Evolutionary conservation across 2,888 invertebrate species (phyloP).

Genomic region (Cabera pusaria): DNA sequence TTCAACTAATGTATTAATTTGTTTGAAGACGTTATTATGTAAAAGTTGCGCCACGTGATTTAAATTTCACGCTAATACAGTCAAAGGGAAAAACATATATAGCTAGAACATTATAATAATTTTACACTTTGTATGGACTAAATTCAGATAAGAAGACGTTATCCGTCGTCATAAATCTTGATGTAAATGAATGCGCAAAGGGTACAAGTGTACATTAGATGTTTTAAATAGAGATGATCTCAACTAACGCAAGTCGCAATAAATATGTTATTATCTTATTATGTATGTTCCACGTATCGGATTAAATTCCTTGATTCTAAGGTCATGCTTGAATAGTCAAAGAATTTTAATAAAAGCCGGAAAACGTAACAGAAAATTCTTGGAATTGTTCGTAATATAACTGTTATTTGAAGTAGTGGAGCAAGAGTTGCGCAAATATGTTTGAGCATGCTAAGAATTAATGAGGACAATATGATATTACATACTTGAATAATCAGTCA

Average conservation of each 20-base stretch:
- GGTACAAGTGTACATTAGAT: constrained; percentile 29
- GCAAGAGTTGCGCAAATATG: constrained; percentile 12
- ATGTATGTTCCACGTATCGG: constrained; percentile 43
- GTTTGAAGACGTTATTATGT: constrained; percentile 19
- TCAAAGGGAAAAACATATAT: constrained; percentile 11
- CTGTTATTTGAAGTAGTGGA: constrained; percentile 11
- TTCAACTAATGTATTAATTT: constrained; percentile 21
- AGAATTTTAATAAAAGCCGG: constrained; percentile 12
- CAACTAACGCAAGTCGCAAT: constrained; percentile 41
- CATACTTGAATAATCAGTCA: constrained; percentile 17
- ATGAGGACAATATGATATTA: constrained; percentile 21
- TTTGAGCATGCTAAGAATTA: too few species aligned
- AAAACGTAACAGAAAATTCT: constrained; percentile 7
- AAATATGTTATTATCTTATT: too few species aligned
- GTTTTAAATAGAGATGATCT: constrained; percentile 57
- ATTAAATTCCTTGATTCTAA: constrained; percentile 28
- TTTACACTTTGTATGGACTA: constrained; percentile 27
- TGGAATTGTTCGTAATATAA: constrained; percentile 8
- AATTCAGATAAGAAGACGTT: constrained; percentile 22
- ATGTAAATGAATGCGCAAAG: constrained; percentile 45
- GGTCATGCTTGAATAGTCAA: constrained; percentile 13
- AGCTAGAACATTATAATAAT: constrained; percentile 29
- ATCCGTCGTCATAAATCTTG: constrained; percentile 29
- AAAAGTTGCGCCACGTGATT: constrained; percentile 15
- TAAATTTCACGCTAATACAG: constrained; percentile 18